These are phyloP conservation scores for Lycophotia porphyrea DNA, from an alignment of 2,888 invertebrate species.

Conservation along the genomic window DNA sequence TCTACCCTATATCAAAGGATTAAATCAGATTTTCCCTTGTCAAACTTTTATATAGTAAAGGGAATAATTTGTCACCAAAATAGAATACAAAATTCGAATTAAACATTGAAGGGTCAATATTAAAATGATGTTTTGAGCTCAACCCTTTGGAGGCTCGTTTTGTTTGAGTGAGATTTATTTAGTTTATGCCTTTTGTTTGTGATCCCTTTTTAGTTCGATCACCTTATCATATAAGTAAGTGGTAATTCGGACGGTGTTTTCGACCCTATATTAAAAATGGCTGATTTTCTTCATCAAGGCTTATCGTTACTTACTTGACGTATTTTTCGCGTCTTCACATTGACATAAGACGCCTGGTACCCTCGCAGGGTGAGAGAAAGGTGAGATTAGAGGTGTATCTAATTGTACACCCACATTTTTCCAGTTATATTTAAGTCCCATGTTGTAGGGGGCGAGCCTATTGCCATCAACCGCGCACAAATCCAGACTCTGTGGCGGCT, in stretches of 20 bases:
- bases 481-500: no score
- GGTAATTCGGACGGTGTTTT: not conserved
- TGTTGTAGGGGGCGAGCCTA: no score
- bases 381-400: no score
- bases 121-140: conserved; percentile 47
- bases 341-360: no score
- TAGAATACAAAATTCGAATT: conserved; percentile 52
- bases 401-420: no score
- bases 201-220: conserved; percentile 19
- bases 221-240: not conserved
- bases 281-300: not conserved
- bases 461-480: no score
- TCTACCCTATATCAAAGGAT: not conserved
- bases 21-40: conserved; percentile 6
- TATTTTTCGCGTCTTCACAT: no score
- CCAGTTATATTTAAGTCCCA: no score
- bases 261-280: not conserved
- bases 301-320: no score
- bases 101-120: conserved; percentile 52
- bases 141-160: conserved; percentile 27
- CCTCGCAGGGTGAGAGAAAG: no score
- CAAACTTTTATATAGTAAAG: not conserved
- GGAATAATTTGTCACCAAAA: conserved; percentile 60
- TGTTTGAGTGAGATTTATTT: conserved; percentile 34
- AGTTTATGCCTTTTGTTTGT: conserved; percentile 16